Conservation (phyloP, 2,888 invertebrate genomes). For the Sarcophaga caerulescens region DNA sequence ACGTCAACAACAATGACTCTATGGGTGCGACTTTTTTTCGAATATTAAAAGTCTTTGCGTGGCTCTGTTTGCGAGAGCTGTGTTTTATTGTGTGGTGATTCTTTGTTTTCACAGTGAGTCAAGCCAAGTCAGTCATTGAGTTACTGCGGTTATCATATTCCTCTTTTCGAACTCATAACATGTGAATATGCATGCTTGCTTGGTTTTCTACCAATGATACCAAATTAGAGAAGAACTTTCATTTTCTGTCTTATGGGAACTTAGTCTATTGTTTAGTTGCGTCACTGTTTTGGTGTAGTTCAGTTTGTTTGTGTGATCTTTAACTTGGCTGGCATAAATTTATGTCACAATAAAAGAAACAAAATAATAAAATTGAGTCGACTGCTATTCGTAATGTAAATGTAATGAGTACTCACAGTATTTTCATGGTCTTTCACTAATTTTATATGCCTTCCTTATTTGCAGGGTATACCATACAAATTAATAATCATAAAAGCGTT, state of each 20-base stretch:
- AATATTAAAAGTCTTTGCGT: background rate
- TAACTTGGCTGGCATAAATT: no score
- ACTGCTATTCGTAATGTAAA: no score
- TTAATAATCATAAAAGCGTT: slow-evolving; percentile 66
- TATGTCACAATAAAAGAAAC: no score
- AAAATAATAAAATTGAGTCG: no score
- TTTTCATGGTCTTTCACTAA: no score
- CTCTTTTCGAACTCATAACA: slow-evolving; percentile 19
- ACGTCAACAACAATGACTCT: slow-evolving; percentile 35
- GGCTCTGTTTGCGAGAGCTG: background rate
- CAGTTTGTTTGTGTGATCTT: no score
- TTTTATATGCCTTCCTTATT: background rate
- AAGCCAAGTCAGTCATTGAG: slow-evolving; percentile 53
- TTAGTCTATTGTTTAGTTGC: no score
- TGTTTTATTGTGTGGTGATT: background rate
- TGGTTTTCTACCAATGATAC: slow-evolving; percentile 30
- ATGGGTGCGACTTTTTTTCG: slow-evolving; percentile 18
- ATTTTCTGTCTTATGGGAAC: no score
- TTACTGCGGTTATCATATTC: slow-evolving; percentile 30
- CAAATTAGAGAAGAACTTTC: background rate
- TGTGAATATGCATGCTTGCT: slow-evolving; percentile 26
- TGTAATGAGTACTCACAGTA: no score
- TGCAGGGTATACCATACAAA: slow-evolving; percentile 17
- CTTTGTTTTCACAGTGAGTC: slow-evolving; percentile 20
- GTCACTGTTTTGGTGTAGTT: no score